Conservation (phyloP, 2,888 invertebrate genomes). For the Cyaniris semiargus region DNA sequence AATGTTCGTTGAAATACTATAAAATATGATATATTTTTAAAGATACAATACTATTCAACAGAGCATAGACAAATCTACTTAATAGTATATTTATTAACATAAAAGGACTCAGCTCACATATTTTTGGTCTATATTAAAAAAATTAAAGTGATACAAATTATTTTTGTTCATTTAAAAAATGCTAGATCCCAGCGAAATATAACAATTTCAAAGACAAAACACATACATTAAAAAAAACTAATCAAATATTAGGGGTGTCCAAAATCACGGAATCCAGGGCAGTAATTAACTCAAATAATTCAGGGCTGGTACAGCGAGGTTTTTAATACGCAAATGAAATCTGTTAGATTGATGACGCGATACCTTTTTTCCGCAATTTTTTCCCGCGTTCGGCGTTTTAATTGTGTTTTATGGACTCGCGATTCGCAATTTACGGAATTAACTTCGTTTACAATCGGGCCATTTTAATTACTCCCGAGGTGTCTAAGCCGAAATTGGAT, state of each 20-base stretch:
- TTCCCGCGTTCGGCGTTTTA: constrained; percentile 73
- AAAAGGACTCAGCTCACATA: no score
- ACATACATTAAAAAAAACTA: background rate
- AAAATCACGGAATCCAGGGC: constrained; percentile 42
- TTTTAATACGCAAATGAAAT: constrained; percentile 80
- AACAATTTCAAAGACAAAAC: background rate
- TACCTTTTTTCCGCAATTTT: constrained; percentile 60
- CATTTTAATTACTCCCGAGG: constrained; percentile 47
- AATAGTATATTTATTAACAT: no score
- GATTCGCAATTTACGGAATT: constrained; percentile 75
- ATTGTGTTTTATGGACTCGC: constrained; percentile 76
- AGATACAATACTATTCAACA: no score
- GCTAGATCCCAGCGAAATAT: no score
- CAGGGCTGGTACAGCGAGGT: constrained; percentile 76
- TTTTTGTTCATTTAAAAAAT: no score
- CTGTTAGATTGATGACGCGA: constrained; percentile 77
- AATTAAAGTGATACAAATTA: no score
- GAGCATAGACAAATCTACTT: no score
- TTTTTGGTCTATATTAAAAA: no score
- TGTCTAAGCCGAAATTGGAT: constrained; percentile 35
- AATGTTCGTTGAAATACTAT: no score
- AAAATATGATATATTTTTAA: no score
- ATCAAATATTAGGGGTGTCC: constrained; percentile 1
- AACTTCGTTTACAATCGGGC: constrained; percentile 61
- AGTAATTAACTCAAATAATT: constrained; percentile 78